Percentiles rank a stretch among this genome's conserved stretches.
These are phyloP conservation scores for Melanotaenia trifasciata DNA, from an alignment of 2,797 vertebrate species.

Conservation along the genomic window DNA sequence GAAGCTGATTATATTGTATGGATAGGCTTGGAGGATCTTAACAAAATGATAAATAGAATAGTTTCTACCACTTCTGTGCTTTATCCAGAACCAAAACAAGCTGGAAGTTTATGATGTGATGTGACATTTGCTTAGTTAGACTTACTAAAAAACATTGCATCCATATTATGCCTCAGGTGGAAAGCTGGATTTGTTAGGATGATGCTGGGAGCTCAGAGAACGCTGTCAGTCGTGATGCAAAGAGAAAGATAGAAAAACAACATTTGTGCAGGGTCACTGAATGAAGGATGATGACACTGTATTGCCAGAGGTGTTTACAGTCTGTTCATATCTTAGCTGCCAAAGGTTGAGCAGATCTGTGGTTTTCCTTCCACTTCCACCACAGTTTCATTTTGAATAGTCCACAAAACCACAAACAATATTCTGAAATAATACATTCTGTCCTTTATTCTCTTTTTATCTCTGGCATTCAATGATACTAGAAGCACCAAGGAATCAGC, in stretches of 20 bases:
- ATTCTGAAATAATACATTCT: neutral
- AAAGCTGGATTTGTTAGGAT: slow-evolving; percentile 8
- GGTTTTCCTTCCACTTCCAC: neutral
- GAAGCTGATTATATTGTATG: neutral
- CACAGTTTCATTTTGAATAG: neutral
- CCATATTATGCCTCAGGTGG: slow-evolving; percentile 1
- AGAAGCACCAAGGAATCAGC: neutral
- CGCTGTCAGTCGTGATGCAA: slow-evolving; percentile 13
- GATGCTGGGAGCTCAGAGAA: neutral
- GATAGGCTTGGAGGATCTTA: neutral
- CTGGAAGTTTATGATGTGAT: neutral
- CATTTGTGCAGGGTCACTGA: slow-evolving; percentile 1
- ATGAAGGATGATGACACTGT: neutral
- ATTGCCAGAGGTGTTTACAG: neutral
- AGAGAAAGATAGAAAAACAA: neutral
- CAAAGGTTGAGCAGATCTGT: neutral
- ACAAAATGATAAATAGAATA: neutral
- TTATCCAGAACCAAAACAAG: neutral
- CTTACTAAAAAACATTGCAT: neutral
- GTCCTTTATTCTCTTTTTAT: slow-evolving; percentile 11
- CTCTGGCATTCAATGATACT: neutral
- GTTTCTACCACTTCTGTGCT: neutral
- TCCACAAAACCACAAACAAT: neutral
- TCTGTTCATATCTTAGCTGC: neutral
- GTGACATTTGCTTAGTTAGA: neutral